phyloP scores from a whole-genome alignment of 2,113 vertebrate species.

The Amblyopsis rosae region DNA sequence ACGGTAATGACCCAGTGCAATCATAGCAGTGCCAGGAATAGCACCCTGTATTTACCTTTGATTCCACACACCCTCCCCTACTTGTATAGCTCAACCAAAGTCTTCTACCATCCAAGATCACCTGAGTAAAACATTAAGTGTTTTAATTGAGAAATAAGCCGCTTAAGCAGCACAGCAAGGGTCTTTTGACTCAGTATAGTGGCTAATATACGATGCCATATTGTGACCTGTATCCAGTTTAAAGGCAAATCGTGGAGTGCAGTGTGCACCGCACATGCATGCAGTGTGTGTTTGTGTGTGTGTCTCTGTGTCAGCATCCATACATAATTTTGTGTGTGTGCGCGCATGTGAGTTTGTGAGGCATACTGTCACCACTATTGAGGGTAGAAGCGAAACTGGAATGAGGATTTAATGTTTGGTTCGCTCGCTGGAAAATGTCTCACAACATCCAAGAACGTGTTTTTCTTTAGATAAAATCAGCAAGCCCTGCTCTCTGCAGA shows the following conservation, averaged over 20 bases:
- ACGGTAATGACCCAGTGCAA: slow-evolving; percentile 40
- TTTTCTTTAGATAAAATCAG: slow-evolving; percentile 6
- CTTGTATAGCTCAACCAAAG: slow-evolving; percentile 33
- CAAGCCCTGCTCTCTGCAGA: not conserved
- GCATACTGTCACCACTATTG: slow-evolving; percentile 9
- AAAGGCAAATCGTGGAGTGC: too few relatives aligned
- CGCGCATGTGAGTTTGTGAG: not conserved
- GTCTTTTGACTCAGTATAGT: slow-evolving; percentile 18
- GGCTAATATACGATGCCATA: too few relatives aligned
- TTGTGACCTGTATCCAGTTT: too few relatives aligned
- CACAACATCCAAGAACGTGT: slow-evolving; percentile 26
- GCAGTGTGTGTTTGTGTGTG: not conserved
- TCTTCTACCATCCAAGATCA: slow-evolving; percentile 14
- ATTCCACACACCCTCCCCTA: slow-evolving; percentile 35
- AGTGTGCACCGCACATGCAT: too few relatives aligned
- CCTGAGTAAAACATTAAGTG: slow-evolving; percentile 15
- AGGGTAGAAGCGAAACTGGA: slow-evolving; percentile 27
- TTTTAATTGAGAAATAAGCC: slow-evolving; percentile 34
- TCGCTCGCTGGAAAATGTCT: slow-evolving; percentile 27
- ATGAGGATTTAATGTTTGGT: slow-evolving; percentile 26
- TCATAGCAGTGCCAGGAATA: slow-evolving; percentile 12
- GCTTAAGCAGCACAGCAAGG: slow-evolving; percentile 36
- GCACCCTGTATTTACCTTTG: slow-evolving; percentile 42
- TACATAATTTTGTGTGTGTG: not conserved
- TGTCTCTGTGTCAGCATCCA: not conserved